phyloP scores from a whole-genome alignment of 2,888 invertebrate genomes.

The Eristalis pertinax region DNA sequence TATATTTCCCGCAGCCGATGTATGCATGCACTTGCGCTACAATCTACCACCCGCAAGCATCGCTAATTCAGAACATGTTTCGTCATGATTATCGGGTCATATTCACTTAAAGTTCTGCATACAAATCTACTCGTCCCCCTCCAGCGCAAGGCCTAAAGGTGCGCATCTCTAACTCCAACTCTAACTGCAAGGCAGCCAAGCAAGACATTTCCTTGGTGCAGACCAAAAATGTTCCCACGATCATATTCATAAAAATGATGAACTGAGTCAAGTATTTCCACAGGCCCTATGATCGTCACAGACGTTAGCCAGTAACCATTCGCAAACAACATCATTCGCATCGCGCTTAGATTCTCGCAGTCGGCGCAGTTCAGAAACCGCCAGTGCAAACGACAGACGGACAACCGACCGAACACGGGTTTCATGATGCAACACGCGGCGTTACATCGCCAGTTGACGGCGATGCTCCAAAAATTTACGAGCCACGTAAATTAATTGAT shows the following conservation, averaged over 20 bases:
- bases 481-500: conserved; percentile 60
- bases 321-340: conserved; percentile 2
- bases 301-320: conserved; percentile 11
- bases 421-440: conserved; percentile 67
- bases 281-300: neutral
- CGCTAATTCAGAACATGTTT: too few relatives aligned
- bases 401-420: conserved; percentile 53
- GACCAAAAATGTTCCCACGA: neutral
- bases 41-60: too few relatives aligned
- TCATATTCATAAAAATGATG: neutral
- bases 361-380: neutral
- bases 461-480: conserved; percentile 42
- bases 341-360: neutral
- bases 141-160: too few relatives aligned
- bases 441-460: conserved; percentile 52
- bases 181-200: neutral
- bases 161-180: neutral
- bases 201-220: neutral
- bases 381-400: conserved; percentile 12
- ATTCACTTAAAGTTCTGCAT: too few relatives aligned
- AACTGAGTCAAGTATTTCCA: neutral
- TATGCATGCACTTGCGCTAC: too few relatives aligned
- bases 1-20: too few relatives aligned
- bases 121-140: too few relatives aligned
- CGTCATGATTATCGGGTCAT: too few relatives aligned